Percentiles rank a stretch among this genome's conserved stretches.
Evolutionary conservation across 1,140 invertebrate species (phyloP).

Genomic region (Drosophila ananassae): DNA sequence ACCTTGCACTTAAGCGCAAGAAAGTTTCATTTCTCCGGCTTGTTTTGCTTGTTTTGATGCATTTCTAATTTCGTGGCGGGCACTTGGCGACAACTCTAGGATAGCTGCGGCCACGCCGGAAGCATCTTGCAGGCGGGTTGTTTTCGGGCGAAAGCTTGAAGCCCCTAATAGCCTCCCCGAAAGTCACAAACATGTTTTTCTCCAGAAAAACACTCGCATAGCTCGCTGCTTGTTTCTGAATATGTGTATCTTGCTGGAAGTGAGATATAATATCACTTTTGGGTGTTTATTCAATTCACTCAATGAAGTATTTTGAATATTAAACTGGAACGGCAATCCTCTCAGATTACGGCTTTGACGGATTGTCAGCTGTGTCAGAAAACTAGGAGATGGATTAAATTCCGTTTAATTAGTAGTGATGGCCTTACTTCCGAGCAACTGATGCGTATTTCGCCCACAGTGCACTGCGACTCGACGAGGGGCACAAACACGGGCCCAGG

Average conservation of each 20-base stretch:
- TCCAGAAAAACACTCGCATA: too few species aligned
- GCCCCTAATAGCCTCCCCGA: not conserved
- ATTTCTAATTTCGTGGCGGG: conserved; percentile 54
- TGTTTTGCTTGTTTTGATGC: conserved; percentile 32
- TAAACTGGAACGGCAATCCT: too few species aligned
- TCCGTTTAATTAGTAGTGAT: not conserved
- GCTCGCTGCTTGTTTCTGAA: too few species aligned
- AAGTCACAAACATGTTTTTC: not conserved
- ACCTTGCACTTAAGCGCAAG: conserved; percentile 36
- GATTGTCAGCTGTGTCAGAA: not conserved
- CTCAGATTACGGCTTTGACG: too few species aligned
- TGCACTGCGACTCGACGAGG: not conserved
- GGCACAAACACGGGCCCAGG: conserved; percentile 2
- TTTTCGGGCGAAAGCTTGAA: too few species aligned
- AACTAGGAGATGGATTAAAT: not conserved
- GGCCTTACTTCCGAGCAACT: not conserved
- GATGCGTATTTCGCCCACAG: not conserved
- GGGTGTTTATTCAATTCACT: too few species aligned
- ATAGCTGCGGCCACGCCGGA: too few species aligned
- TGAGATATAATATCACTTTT: too few species aligned
- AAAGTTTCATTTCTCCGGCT: conserved; percentile 38
- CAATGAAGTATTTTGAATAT: too few species aligned
- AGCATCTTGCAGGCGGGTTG: too few species aligned
- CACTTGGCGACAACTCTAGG: conserved; percentile 30
- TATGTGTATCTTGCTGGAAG: too few species aligned